phyloP scores from a whole-genome alignment of 2,797 vertebrate species.

The Lepus townsendii region DNA sequence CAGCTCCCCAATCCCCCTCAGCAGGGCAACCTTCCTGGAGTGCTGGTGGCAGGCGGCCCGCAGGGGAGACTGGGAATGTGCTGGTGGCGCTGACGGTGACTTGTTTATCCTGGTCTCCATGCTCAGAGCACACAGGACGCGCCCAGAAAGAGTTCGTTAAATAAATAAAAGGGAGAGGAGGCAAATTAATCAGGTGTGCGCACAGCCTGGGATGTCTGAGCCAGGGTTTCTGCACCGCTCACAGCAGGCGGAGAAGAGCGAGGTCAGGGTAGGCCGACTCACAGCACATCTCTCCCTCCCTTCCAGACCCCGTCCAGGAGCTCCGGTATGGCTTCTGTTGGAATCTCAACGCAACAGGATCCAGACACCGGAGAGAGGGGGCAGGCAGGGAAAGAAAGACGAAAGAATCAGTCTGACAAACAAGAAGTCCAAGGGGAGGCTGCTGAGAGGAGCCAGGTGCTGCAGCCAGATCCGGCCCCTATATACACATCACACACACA shows the following conservation, averaged over 20 bases:
- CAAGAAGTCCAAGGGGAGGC: constrained; percentile 1
- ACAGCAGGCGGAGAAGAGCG: not conserved
- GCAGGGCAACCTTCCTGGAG: not conserved
- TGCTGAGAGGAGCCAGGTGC: constrained; percentile 42
- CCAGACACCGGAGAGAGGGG: constrained; percentile 28
- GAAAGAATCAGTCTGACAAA: constrained; percentile 64
- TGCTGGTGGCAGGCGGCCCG: not conserved
- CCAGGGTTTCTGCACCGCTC: not conserved
- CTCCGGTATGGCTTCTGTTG: constrained; percentile 51
- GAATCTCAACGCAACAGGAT: constrained; percentile 66
- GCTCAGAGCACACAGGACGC: not conserved
- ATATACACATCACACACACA: too few relatives aligned
- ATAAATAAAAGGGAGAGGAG: constrained; percentile 44
- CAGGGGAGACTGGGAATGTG: not conserved
- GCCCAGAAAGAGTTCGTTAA: constrained; percentile 27
- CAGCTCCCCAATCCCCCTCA: not conserved
- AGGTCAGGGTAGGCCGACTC: not conserved
- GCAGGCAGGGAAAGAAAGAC: not conserved
- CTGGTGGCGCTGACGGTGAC: not conserved
- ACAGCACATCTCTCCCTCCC: not conserved
- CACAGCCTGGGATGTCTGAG: constrained; percentile 7
- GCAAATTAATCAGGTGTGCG: not conserved
- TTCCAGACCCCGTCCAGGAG: constrained; percentile 48
- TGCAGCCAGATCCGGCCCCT: not conserved
- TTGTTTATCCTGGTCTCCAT: constrained; percentile 44